Evolutionary conservation across 2,797 vertebrate species (phyloP).

Genomic region (Oophaga sylvatica): DNA sequence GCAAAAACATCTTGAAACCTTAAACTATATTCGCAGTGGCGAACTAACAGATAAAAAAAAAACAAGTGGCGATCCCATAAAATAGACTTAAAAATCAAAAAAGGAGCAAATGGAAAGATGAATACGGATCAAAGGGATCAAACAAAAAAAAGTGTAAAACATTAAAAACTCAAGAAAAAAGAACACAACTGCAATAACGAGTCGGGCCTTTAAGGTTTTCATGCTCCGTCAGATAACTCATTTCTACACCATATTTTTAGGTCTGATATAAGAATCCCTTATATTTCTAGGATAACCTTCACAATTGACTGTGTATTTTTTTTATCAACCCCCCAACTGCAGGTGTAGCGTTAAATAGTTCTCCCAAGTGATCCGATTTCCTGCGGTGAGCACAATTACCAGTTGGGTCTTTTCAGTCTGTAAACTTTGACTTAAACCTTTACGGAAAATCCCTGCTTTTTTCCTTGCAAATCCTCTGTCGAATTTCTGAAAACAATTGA

Average conservation of each 20-base stretch:
- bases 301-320: not conserved
- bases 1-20: no score
- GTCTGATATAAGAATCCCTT: not conserved
- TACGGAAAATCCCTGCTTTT: slow-evolving; percentile 50
- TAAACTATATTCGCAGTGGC: no score
- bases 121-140: no score
- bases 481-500: slow-evolving; percentile 68
- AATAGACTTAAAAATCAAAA: no score
- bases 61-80: no score
- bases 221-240: not conserved
- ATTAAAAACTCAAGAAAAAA: no score
- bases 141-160: no score
- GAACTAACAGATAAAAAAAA: no score
- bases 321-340: slow-evolving; percentile 15
- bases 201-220: not conserved
- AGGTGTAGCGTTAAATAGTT: slow-evolving; percentile 26
- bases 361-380: slow-evolving; percentile 33
- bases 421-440: slow-evolving; percentile 62
- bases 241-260: not conserved
- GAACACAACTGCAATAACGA: no score
- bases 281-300: not conserved
- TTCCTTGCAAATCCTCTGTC: slow-evolving; percentile 58
- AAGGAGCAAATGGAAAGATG: no score
- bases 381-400: slow-evolving; percentile 53
- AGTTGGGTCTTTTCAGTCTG: slow-evolving; percentile 43